Evolutionary conservation across 2,113 vertebrate species (phyloP), one percentile per base, ranked within the genome.

Genomic region (Xiphophorus couchianus): DNA sequence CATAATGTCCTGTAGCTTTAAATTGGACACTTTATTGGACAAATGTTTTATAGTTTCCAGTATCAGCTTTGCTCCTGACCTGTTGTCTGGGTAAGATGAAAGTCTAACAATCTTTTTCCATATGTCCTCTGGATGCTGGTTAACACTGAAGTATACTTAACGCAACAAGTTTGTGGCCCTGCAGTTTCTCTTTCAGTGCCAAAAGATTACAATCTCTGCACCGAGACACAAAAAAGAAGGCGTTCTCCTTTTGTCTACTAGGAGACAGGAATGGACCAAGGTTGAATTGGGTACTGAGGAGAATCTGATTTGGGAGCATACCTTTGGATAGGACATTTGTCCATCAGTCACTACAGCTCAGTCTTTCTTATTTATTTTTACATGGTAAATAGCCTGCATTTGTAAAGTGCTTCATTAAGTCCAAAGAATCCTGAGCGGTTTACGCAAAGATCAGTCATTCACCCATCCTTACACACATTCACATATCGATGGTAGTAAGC

Each of bases 61-160:
- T 85, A 88, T 91, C 82, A 74, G 81, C 33, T 54, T 66, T 75
- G 35, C 60, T 81, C 28, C 19, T 83, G 70, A 88, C 69, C 39
- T 37, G 61, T 83, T 78, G 77, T 73, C 48, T 85, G 30, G 19
- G 5, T 42, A 13, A 81, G 75, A 91, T 90, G 83, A 84, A 86
- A 62, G 60, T 71, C 27, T 2, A 48, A 72, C 31, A 63, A 37
- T 71, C 77, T 37, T 85, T 84, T 83, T 69, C 61, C 73, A 11
- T 25, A 1, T 79, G 73, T 75, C 29, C 74, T 66, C 30, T 71
- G 42, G 44, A 72, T 65, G 54, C 67, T 60, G 60, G 14, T 19
- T 71, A 35, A 11, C 58, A 37, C 76, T 80, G 11, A 22, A 69
- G 62, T 73, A 29, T 61, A 19, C 51, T 85, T 83, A 82, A 83